phyloP scores from a whole-genome alignment of 2,113 vertebrate genomes.

The Spermophilus dauricus region DNA sequence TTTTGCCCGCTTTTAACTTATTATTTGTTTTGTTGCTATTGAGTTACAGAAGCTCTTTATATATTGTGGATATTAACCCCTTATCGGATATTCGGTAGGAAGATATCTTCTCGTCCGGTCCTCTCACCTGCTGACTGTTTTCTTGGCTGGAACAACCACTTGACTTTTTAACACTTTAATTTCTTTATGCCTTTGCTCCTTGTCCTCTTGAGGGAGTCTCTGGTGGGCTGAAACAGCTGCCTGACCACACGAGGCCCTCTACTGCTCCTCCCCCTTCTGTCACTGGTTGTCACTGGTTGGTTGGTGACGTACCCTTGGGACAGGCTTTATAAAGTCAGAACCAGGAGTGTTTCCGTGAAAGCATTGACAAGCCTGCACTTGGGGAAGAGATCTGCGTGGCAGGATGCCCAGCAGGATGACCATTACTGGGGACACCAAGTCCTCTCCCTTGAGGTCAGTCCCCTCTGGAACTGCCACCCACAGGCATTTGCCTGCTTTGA shows the following conservation, averaged over 20 bases:
- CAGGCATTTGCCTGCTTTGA: fast-evolving
- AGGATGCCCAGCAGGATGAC: background rate
- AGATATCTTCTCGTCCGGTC: no score
- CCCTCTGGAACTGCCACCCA: fast-evolving
- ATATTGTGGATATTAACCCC: no score
- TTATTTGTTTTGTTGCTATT: no score
- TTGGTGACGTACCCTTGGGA: background rate
- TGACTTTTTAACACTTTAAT: background rate
- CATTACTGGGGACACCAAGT: background rate
- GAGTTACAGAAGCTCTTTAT: no score
- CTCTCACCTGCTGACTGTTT: background rate
- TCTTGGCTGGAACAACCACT: background rate
- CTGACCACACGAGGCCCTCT: background rate
- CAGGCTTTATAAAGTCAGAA: background rate
- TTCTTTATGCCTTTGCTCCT: fast-evolving
- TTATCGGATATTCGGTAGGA: background rate
- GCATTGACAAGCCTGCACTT: background rate
- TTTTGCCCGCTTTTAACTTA: no score
- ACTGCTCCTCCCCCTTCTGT: fast-evolving
- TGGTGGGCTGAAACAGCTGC: background rate
- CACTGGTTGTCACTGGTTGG: background rate
- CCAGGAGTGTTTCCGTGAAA: background rate
- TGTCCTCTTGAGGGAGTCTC: no score
- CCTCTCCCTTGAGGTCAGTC: background rate
- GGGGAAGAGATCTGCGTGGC: background rate